These are phyloP conservation scores for Paradoxurus hermaphroditus DNA, from an alignment of 2,113 vertebrate genomes.

Conservation along the genomic window DNA sequence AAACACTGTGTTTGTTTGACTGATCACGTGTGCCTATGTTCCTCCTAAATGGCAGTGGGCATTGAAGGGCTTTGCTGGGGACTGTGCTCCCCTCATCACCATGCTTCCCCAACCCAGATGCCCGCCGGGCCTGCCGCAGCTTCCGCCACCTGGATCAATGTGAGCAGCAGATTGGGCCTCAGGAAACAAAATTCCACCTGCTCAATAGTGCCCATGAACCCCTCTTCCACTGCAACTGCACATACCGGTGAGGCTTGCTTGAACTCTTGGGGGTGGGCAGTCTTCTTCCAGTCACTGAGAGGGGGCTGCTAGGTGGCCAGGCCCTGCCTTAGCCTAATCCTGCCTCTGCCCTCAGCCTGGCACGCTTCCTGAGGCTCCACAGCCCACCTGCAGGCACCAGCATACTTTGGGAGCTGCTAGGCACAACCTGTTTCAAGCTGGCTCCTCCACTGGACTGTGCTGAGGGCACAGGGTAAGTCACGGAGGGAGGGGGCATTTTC, in stretches of 20 bases:
- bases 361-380: constrained; percentile 67
- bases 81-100: neutral
- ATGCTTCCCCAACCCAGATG: constrained; percentile 47
- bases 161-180: constrained; percentile 80
- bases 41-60: neutral
- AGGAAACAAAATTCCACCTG: constrained; percentile 83
- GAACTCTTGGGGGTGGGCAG: neutral
- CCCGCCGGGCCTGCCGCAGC: constrained; percentile 70
- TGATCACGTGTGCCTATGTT: neutral
- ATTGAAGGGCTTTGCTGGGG: neutral
- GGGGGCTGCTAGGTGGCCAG: neutral
- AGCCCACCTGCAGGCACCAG: neutral
- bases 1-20: neutral
- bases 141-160: constrained; percentile 84
- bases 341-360: constrained; percentile 76
- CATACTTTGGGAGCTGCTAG: constrained; percentile 74
- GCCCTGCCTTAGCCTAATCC: neutral
- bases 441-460: constrained; percentile 33
- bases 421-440: constrained; percentile 78
- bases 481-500: neutral
- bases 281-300: neutral
- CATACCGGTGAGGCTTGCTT: constrained; percentile 78
- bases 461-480: constrained; percentile 46
- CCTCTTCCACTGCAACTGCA: constrained; percentile 91
- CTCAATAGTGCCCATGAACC: constrained; percentile 75